Conservation (phyloP, 2,888 invertebrate species). For the Chrysolina oricalcia region DNA sequence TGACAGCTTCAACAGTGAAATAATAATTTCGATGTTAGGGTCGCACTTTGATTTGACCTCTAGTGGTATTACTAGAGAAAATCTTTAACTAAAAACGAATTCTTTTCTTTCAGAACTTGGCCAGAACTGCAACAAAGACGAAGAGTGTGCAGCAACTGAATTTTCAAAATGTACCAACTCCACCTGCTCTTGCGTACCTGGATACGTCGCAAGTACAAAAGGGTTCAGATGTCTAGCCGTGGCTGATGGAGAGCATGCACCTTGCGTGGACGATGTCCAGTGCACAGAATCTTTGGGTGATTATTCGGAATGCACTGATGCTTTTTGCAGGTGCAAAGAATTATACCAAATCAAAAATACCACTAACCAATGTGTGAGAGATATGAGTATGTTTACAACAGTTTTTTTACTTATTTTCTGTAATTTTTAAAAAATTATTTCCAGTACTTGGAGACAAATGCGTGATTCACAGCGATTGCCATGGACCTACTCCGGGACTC, state of each 20-base stretch:
- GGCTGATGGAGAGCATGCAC: constrained; percentile 54
- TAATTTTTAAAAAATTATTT: too few relatives aligned
- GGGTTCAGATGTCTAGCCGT: constrained; percentile 58
- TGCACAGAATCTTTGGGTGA: constrained; percentile 59
- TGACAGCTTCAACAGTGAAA: too few relatives aligned
- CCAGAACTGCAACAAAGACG: constrained; percentile 54
- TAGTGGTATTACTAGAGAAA: too few relatives aligned
- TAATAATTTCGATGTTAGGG: too few relatives aligned
- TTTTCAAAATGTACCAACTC: constrained; percentile 57
- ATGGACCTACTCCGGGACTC: constrained; percentile 47
- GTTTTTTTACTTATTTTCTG: not conserved
- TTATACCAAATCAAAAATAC: constrained; percentile 57
- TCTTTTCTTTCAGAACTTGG: constrained; percentile 60
- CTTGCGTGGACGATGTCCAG: constrained; percentile 62
- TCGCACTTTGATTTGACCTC: too few relatives aligned
- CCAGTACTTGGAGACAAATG: constrained; percentile 63
- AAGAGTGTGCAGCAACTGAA: constrained; percentile 59
- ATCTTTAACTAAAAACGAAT: not conserved
- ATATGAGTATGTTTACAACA: constrained; percentile 57
- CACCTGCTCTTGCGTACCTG: constrained; percentile 58
- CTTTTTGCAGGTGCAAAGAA: constrained; percentile 62
- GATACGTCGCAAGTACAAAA: constrained; percentile 52
- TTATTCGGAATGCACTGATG: constrained; percentile 57
- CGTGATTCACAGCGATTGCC: constrained; percentile 55
- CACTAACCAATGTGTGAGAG: constrained; percentile 59